Evolutionary conservation across 2,888 invertebrate genomes (phyloP).

Genomic region (Odiellus spinosus): DNA sequence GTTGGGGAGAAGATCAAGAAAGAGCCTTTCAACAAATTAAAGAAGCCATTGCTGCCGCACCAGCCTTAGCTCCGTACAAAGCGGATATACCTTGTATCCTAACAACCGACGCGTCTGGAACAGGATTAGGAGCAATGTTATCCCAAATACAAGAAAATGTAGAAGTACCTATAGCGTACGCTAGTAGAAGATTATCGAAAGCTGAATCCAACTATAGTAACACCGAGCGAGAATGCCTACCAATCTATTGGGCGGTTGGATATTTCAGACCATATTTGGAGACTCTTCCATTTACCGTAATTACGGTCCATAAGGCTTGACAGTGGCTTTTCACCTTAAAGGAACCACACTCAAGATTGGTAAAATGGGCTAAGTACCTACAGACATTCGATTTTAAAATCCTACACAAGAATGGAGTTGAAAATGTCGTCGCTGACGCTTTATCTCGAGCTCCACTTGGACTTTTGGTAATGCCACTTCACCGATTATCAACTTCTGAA

Average conservation of each 20-base stretch:
- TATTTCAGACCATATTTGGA: conserved; percentile 32
- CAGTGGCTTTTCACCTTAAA: conserved; percentile 32
- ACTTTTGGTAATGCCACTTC: neutral
- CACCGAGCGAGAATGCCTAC: conserved; percentile 30
- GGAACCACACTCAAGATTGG: conserved; percentile 30
- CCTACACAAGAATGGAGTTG: conserved; percentile 28
- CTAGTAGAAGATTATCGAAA: conserved; percentile 5
- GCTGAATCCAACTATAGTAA: conserved; percentile 25
- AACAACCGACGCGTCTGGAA: conserved; percentile 20
- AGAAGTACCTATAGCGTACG: conserved; percentile 20
- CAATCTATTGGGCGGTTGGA: conserved; percentile 26
- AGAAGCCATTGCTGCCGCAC: too few relatives aligned
- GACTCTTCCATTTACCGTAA: conserved; percentile 24
- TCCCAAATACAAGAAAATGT: conserved; percentile 16
- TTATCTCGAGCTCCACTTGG: conserved; percentile 23
- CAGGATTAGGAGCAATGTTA: conserved; percentile 21
- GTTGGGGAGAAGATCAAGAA: too few relatives aligned
- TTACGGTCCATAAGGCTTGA: conserved; percentile 34
- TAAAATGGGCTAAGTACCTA: conserved; percentile 32
- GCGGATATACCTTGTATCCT: conserved; percentile 16
- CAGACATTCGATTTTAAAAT: conserved; percentile 29
- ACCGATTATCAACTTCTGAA: too few relatives aligned
- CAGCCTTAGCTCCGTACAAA: too few relatives aligned
- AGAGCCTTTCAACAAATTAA: too few relatives aligned
- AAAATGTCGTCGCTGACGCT: conserved; percentile 29